These are phyloP conservation scores for Channallabes apus DNA, from an alignment of 2,797 vertebrate genomes.

Conservation along the genomic window DNA sequence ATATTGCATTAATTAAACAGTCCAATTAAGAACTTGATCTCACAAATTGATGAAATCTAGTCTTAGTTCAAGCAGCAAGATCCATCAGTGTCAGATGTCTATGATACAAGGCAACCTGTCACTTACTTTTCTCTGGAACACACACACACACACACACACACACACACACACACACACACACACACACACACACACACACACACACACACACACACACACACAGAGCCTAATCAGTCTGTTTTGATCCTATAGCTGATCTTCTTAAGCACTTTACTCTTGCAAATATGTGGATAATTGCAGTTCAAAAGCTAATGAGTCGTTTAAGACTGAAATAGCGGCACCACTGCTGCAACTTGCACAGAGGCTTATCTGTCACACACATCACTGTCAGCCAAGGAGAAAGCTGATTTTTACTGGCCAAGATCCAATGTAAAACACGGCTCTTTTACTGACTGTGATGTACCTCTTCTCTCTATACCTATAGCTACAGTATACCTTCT, in stretches of 20 bases:
- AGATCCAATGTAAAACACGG: slow-evolving; percentile 13
- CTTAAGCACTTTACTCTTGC: slow-evolving; percentile 60
- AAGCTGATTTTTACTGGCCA: slow-evolving; percentile 21
- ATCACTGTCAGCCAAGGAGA: slow-evolving; percentile 47
- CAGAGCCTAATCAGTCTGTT: slow-evolving; percentile 63
- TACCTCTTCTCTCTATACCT: slow-evolving; percentile 1
- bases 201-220: slow-evolving; percentile 42
- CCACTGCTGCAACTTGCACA: slow-evolving; percentile 34
- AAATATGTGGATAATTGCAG: slow-evolving; percentile 69
- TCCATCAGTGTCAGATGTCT: neutral
- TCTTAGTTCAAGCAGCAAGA: neutral
- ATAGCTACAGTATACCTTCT: neutral
- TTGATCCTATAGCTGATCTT: slow-evolving; percentile 67
- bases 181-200: slow-evolving; percentile 36
- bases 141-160: slow-evolving; percentile 29
- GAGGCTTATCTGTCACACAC: slow-evolving; percentile 36
- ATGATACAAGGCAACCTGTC: slow-evolving; percentile 1
- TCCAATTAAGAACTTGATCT: neutral
- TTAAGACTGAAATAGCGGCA: slow-evolving; percentile 56
- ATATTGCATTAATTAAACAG: neutral
- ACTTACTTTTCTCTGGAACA: slow-evolving; percentile 31
- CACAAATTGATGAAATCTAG: neutral
- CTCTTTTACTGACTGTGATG: slow-evolving; percentile 20
- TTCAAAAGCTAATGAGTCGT: slow-evolving; percentile 74
- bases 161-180: neutral